Evolutionary conservation across 2,113 vertebrate genomes (phyloP), one percentile per base, ranked within the genome.

Genomic region (Dissostichus mawsoni): DNA sequence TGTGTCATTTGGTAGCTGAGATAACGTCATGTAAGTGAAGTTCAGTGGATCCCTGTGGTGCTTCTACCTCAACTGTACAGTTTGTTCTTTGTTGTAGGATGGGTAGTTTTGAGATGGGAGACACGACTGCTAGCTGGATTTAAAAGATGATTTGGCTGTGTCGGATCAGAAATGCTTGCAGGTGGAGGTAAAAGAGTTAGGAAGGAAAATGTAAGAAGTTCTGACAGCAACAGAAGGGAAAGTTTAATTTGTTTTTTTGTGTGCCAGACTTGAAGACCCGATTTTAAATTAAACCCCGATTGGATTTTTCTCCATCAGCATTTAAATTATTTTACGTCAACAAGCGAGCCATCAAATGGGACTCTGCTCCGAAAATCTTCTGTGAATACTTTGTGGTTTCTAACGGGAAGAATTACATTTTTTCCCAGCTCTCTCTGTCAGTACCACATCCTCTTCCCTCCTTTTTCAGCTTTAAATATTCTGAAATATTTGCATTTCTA

Each of bases 171-270:
- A 53, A 69, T 53, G 58, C 25, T 47, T 14, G 45, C 87, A 80
- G 80, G 55, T 86, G 64, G 23, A 80, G 63, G 78, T 84, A 52
- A 84, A 76, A 50, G n/a, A 20, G 55, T 84, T 86, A 65, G 3
- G 25, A 16, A 47, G 23, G 17, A 25, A 25, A 25, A 25, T 25
- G 25, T 2, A 1, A 53, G 48, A 74, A 58, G 14, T 59, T 84
- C 29, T 14, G 52, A 14, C 18, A 4, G 51, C 17, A 41, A 78
- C 55, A 17, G 65, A 5, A 1, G 14, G 51, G 16, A 47, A 78
- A 59, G 64, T 85, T 81, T 71, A 8, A 62, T 20, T 20, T 50
- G 29, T 0, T 25, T 2, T 25, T 25, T 25, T 2, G 25, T 29
- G 14, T n/a, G 29, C 29, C 55, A 18, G 5, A 69, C 36, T 68